phyloP scores from a whole-genome alignment of 2,113 vertebrate species.

The Datnioides undecimradiatus region DNA sequence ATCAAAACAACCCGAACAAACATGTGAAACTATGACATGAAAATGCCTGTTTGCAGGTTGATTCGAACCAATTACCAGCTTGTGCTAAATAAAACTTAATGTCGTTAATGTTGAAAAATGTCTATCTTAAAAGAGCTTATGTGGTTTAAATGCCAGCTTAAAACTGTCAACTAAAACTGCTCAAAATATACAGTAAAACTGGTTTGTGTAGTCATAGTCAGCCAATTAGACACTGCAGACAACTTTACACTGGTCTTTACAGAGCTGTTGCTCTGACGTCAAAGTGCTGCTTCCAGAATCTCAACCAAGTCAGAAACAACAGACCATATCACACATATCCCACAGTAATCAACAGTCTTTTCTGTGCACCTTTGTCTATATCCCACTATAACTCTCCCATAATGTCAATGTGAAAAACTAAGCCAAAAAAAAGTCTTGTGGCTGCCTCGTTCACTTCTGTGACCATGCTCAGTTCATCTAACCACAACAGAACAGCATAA shows the following conservation, averaged over 20 bases:
- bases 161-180: background rate
- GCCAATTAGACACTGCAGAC: background rate
- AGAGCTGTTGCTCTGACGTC: background rate
- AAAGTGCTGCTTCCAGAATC: background rate
- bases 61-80: background rate
- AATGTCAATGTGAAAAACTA: background rate
- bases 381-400: background rate
- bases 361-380: background rate
- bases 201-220: background rate
- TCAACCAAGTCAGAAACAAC: background rate
- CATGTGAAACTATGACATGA: slow-evolving; percentile 68
- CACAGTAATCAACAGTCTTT: background rate
- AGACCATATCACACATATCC: background rate
- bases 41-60: slow-evolving; percentile 36
- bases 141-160: background rate
- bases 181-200: background rate
- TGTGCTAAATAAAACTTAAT: background rate
- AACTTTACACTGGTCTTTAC: background rate
- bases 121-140: background rate
- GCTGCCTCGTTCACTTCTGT: background rate
- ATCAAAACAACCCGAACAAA: slow-evolving; percentile 76
- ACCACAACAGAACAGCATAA: background rate
- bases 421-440: background rate
- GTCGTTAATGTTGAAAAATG: background rate
- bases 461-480: background rate